Base-by-base conservation (phyloP, 2,113 vertebrate species). In the Gymnocephalus cernua region DNA sequence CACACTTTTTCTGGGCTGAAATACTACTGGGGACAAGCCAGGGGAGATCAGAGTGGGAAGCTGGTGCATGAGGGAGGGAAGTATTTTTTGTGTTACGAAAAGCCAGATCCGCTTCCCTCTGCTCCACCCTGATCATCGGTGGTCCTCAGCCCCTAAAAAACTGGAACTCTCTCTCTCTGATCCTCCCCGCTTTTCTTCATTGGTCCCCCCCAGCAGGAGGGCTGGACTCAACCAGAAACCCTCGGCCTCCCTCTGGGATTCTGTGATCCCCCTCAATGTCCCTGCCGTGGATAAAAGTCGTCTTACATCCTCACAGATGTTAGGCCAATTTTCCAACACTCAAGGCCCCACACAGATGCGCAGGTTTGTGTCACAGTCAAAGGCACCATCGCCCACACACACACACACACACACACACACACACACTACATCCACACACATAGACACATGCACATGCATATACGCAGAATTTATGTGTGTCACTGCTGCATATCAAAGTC, bases 281-380 rank as follows among this genome's bases (percentile, higher is more conserved):
- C 73, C 75, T 16, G 3, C 78, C 7, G 4, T 74, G 80, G 79
- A 92, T 91, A 84, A 88, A 93, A 90, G 90, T 86, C 69, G 23
- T 65, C 84, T 80, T 84, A 91, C 80, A 93, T 87, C 90, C 86
- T 89, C 77, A 87, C 87, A 91, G 86, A 91, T 93, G 83, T 91
- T 80, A 64, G 86, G 75, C 88, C 88, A 91, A 88, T 85, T 90
- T 89, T 80, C 83, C 78, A 63, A 72, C 74, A 85, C 84, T 71
- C 71, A 41, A 25, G 74, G 82, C 81, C 79, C 62, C 59, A 80
- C 85, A 78, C 83, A 90, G 77, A 89, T 65, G 61, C 66, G 71
- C 65, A 89, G 86, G 81, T 90, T 85, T 67, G 72, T 75, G 74
- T 48, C 50, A 25, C 65, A 78, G 75, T 84, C 75, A 82, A 84